A percentile compares a stretch with the other conserved stretches of the same genome.
Conservation (phyloP, 1,140 invertebrate genomes). For the Pachypeltis micranthus region DNA sequence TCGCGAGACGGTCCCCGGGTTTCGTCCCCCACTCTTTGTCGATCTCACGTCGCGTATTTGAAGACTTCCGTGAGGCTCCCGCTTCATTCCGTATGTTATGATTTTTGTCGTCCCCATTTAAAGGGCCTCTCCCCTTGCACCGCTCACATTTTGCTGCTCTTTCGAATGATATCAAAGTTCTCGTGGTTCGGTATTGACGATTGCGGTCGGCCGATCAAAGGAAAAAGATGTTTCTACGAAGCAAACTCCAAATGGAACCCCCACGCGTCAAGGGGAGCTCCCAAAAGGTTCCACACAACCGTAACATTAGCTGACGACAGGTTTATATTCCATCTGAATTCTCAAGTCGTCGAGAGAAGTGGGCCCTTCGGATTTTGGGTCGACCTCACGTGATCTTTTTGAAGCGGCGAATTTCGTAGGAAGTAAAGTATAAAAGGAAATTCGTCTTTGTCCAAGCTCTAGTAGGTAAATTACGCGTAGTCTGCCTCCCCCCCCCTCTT, state of each 20-base stretch:
- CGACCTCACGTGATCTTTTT: not conserved
- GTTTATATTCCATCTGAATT: constrained; percentile 30
- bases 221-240: constrained; percentile 12
- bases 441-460: no score
- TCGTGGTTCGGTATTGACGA: not conserved
- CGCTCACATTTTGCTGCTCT: not conserved
- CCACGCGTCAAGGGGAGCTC: constrained; percentile 13
- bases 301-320: constrained; percentile 36
- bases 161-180: not conserved
- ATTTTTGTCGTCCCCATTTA: no score
- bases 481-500: not conserved
- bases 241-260: constrained; percentile 13
- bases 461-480: no score
- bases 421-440: no score
- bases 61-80: no score
- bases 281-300: constrained; percentile 18
- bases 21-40: no score
- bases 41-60: no score
- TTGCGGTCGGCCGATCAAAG: not conserved
- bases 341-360: constrained; percentile 27
- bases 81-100: no score
- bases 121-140: not conserved
- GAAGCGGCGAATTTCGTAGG: no score
- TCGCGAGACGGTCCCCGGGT: no score
- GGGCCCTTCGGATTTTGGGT: constrained; percentile 17